Conservation (phyloP, 2,888 invertebrate species). For the Plagodis dolabraria region DNA sequence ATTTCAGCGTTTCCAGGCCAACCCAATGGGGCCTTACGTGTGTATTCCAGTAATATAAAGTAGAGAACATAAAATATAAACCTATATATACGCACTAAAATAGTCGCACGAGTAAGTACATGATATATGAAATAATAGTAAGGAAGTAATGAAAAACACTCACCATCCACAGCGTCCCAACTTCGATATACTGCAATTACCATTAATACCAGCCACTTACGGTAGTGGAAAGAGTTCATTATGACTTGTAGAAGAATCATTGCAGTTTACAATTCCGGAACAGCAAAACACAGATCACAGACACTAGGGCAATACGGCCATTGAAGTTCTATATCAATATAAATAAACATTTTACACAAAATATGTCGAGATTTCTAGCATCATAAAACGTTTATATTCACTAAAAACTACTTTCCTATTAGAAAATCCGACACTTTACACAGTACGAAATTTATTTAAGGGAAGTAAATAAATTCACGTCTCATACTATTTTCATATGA, state of each 20-base stretch:
- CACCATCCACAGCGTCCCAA: slow-evolving; percentile 66
- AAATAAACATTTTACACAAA: slow-evolving; percentile 52
- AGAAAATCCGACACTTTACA: neutral
- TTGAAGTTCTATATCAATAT: slow-evolving; percentile 60
- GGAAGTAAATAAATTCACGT: too few species aligned
- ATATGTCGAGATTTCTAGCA: slow-evolving; percentile 12
- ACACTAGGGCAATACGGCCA: slow-evolving; percentile 68
- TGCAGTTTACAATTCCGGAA: slow-evolving; percentile 55
- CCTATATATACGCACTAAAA: too few species aligned
- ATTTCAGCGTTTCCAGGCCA: too few species aligned
- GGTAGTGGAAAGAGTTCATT: slow-evolving; percentile 64
- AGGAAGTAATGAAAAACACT: slow-evolving; percentile 42
- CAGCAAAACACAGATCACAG: slow-evolving; percentile 66
- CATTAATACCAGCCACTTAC: slow-evolving; percentile 66
- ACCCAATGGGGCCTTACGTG: too few species aligned
- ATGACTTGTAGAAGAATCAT: slow-evolving; percentile 66
- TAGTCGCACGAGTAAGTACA: too few species aligned
- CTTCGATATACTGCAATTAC: slow-evolving; percentile 59
- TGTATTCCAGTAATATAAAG: too few species aligned
- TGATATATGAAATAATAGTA: too few species aligned
- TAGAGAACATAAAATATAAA: too few species aligned
- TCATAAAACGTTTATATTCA: slow-evolving; percentile 7
- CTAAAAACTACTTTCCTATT: neutral
- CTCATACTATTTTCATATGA: too few species aligned
- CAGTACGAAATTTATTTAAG: too few species aligned